Base-by-base conservation (phyloP, 1,140 invertebrate species). In the Neodiprion pinetum region DNA sequence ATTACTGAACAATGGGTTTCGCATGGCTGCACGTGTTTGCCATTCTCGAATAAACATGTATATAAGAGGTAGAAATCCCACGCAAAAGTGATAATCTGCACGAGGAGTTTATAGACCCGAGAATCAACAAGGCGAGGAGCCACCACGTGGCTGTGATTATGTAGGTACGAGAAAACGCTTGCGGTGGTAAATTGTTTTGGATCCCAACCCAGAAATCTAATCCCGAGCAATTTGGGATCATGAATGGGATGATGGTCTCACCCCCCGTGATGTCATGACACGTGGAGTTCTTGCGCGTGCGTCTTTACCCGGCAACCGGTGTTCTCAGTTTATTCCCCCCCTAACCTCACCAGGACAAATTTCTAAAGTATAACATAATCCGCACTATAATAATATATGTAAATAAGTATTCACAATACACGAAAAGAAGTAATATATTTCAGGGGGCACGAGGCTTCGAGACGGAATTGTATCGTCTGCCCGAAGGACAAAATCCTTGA, bases 381-480 rank as follows among this genome's bases (percentile, higher is more conserved):
- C 28, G 28, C 28, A 40, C 28, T 40, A 40, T 40, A 40, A 40
- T 40, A 40, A 40, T 40, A 40, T 5, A 40, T 40, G 28, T 3
- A 40, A 3, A 40, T 3, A 5, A 3, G 5, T 40, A 40, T 40
- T 40, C 28, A 5, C 28, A 40, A 40, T 40, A 40, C 28, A 40
- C 28, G 28, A 40, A 40, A 40, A 40, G 28, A 40, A 40, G 28
- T 40, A 40, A 40, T 40, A 40, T 40, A 40, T 40, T 40, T 40
- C 28, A 40, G 28, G 28, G 5, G 28, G 28, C 28, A 40, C 28
- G 28, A 40, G 28, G 28, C 5, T 40, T 3, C 28, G 10, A 48
- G 70, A 12, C 28, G 67, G 10, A 69, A 69, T 69, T 10, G 70
- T 49, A 71, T 71, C 70, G 50, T 48, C 14, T 72, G 40, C 67